Evolutionary conservation across 2,113 vertebrate species (phyloP), one percentile per base, ranked within the genome.

Genomic region (Ceyx melanurus): DNA sequence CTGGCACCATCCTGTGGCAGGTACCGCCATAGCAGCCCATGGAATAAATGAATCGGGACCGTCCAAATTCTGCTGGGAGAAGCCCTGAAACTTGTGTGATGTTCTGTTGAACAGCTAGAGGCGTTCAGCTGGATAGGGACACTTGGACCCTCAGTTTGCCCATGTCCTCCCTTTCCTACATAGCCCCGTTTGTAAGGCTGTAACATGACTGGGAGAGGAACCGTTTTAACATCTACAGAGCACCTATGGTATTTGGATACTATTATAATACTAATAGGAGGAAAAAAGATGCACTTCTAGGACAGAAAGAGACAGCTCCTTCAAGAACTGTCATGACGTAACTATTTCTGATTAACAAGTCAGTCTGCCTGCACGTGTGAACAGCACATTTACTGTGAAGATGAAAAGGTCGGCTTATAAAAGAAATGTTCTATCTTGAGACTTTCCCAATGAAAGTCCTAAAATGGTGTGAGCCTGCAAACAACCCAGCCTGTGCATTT

Each of bases 1-100:
- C 21, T 48, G 86, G 92, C 95, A 90, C 95, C 95, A 92, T 73
- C 92, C 2, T 26, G 94, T 94, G 96, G 95, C 82, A 65, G 22
- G 43, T 5, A 46, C 79, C 21, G 54, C 17, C 21, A 15, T 1
- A 48, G 75, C 86, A 95, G 46, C 61, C 4, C 5, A 5, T 3
- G 14, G 50, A 65, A 65, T 8, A 22, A 15, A 29, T 25, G 6
- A 4, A 40, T 13, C 4, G 10, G 56, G 22, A 29, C 4, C 21
- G 42, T 21, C 65, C 70, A 7, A 37, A 25, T 33, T 42, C 72
- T 42, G 17, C 25, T 15, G 54, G 6, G 29, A 16, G 2, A 89
- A 46, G n/a, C 18, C 17, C 2, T 28, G 37, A 31, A 37, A 75
- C 28, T 19, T 5, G 21, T 13, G 74, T 26, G 21, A 20, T 58